Evolutionary conservation across 2,113 vertebrate genomes (phyloP).

Genomic region (Festucalex cinctus): DNA sequence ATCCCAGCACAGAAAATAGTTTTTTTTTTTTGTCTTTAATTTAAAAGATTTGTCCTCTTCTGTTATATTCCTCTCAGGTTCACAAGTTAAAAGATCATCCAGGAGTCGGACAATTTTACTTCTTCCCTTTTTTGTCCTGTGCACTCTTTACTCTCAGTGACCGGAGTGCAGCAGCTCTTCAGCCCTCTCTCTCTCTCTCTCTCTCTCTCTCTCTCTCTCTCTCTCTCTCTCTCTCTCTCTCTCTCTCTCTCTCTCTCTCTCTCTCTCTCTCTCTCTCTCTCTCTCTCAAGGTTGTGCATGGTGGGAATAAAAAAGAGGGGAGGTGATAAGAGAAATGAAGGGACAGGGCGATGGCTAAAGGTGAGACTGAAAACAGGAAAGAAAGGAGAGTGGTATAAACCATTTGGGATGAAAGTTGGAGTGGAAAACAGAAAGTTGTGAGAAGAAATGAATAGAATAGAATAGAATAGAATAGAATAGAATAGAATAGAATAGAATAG

Average conservation of each 20-base stretch:
- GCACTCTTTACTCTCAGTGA: conserved; percentile 24
- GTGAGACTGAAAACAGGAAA: background rate
- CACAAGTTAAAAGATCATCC: conserved; percentile 23
- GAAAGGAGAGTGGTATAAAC: background rate
- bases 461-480: background rate
- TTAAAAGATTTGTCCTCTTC: background rate
- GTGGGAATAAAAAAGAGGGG: background rate
- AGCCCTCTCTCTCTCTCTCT: conserved; percentile 3
- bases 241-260: conserved; percentile 15
- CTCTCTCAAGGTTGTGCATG: conserved; percentile 46
- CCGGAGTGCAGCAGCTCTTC: conserved; percentile 7
- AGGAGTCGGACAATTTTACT: conserved; percentile 1
- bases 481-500: background rate
- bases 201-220: background rate
- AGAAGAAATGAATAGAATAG: background rate
- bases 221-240: conserved; percentile 12
- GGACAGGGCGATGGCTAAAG: background rate
- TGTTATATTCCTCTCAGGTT: conserved; percentile 6
- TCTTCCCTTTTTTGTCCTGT: conserved; percentile 14
- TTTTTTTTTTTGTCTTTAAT: conserved; percentile 13
- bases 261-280: background rate
- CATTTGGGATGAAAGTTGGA: background rate
- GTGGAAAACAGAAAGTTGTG: background rate
- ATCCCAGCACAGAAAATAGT: background rate
- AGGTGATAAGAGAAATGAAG: background rate